Conservation (phyloP, 2,113 vertebrate species). For the Syngnathus typhle region DNA sequence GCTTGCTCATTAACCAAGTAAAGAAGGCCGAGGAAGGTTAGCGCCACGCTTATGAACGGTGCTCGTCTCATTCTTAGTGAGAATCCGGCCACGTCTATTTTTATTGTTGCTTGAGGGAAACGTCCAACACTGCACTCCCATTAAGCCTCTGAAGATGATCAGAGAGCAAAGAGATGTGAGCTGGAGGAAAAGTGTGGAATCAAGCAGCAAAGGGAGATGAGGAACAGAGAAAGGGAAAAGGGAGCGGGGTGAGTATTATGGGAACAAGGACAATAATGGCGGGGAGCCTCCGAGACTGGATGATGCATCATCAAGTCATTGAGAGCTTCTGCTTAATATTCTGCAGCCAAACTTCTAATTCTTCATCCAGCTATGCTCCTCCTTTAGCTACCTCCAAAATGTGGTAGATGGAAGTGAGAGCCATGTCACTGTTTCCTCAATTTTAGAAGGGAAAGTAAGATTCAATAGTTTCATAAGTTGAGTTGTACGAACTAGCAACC, state of each 20-base stretch:
- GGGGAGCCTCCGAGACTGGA: constrained; percentile 11
- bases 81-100: constrained; percentile 23
- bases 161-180: constrained; percentile 20
- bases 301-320: constrained; percentile 25
- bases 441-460: not conserved
- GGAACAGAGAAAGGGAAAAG: constrained; percentile 13
- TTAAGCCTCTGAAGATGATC: constrained; percentile 46
- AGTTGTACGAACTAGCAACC: not conserved
- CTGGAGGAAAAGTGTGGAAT: constrained; percentile 7
- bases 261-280: constrained; percentile 8
- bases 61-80: constrained; percentile 5
- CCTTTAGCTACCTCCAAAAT: too few species aligned
- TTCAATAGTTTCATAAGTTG: not conserved
- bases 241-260: not conserved
- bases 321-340: constrained; percentile 29
- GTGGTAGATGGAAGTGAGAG: too few species aligned
- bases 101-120: constrained; percentile 16
- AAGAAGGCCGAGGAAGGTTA: constrained; percentile 7
- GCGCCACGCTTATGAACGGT: constrained; percentile 6
- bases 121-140: constrained; percentile 22
- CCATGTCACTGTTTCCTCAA: not conserved
- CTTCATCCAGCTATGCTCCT: too few species aligned
- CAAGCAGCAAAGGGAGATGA: not conserved
- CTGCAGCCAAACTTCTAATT: not conserved
- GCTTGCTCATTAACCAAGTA: constrained; percentile 15